Base-by-base conservation (phyloP, 2,888 invertebrate genomes). In the Tetrapedia diversipes region DNA sequence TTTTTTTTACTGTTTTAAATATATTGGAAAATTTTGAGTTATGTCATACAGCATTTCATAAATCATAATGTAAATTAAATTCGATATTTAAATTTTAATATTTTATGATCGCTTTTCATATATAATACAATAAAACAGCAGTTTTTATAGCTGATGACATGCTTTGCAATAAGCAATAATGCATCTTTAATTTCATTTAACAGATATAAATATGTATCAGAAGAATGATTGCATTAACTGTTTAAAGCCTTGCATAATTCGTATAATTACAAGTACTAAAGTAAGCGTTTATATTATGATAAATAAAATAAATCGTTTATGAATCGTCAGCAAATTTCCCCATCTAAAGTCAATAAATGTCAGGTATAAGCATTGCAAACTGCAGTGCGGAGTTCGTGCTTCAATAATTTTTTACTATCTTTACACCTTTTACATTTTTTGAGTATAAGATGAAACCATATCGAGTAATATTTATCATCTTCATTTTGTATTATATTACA, bases 241-340 rank as follows among this genome's bases (percentile, higher is more conserved):
- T 47, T 65, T 41, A 34, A 63, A 4, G 11, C 22, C 11, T 66
- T 57, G 47, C 11, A 71, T 37, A 71, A 74, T 27, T 27, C 19
- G 2, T 43, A 16, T 24, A 51, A 29, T 16, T 14, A 7, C 27
- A 0, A 11, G 11, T 41, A 66, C 39, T 16, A 27, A 51, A 60
- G 47, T n/a, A 54, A 57, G 27, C 43, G 24, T 60, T 45, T 39
- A 56, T 49, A 29, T 65, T 61, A 39, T 60, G 24, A 34, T 11
- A 39, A 76, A 53, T 49, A 32, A 39, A 24, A 22, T 49, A 19
- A 64, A 27, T 78, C 41, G 47, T 69, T 59, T n/a, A 69, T 45
- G 24, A 75, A 61, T 6, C n/a, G 65, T 82, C 82, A 79, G 80
- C 77, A 65, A 49, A 66, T 75, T 81, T 51, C 49, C 24, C n/a